These are phyloP conservation scores for Drosophila multiciliata DNA, from an alignment of 2,888 invertebrate species.

Conservation along the genomic window DNA sequence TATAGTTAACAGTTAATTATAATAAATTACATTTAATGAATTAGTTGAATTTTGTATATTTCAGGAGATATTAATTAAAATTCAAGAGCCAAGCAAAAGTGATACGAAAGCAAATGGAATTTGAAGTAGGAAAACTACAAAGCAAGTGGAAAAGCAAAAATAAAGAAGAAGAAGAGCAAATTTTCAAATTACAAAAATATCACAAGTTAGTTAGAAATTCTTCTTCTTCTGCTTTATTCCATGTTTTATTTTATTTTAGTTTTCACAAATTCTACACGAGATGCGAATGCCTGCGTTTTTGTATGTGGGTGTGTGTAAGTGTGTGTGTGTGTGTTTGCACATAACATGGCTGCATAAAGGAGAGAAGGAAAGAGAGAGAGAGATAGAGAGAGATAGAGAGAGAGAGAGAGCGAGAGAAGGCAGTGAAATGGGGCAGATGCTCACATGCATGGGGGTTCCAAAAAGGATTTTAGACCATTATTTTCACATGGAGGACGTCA, in stretches of 20 bases:
- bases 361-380: constrained; percentile 3
- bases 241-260: constrained; percentile 54
- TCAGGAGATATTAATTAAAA: background rate
- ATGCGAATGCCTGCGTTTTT: constrained; percentile 20
- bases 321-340: constrained; percentile 11
- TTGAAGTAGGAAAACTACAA: constrained; percentile 23
- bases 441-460: constrained; percentile 49
- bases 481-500: constrained; percentile 74
- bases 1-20: background rate
- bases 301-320: constrained; percentile 23
- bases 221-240: constrained; percentile 24
- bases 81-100: background rate
- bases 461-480: constrained; percentile 80
- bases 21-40: too few species aligned
- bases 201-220: constrained; percentile 69
- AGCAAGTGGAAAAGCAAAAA: constrained; percentile 27
- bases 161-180: constrained; percentile 24
- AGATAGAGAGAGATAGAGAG: background rate
- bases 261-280: constrained; percentile 42
- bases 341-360: constrained; percentile 15
- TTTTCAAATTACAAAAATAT: constrained; percentile 73
- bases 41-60: background rate
- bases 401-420: background rate
- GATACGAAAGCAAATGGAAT: constrained; percentile 7
- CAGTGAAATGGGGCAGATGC: constrained; percentile 11